Conservation (phyloP, 2,888 invertebrate species). For the Oscheius myriophilus region DNA sequence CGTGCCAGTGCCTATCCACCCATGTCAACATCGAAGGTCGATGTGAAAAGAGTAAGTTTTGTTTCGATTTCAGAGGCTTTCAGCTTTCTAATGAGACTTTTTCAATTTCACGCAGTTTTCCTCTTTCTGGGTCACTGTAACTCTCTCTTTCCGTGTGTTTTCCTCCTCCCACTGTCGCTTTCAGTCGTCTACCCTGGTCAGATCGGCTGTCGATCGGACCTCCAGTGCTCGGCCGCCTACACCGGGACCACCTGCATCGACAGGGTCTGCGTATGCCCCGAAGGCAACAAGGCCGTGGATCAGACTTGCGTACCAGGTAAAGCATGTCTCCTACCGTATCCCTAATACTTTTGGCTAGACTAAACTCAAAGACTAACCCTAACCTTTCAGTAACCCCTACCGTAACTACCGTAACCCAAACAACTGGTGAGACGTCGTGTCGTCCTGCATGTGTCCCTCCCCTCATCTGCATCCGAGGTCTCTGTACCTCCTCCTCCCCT, state of each 20-base stretch:
- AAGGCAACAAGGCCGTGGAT: slow-evolving; percentile 66
- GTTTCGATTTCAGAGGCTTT: neutral
- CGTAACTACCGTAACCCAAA: neutral
- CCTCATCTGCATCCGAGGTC: slow-evolving; percentile 14
- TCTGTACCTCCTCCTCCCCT: slow-evolving; percentile 19
- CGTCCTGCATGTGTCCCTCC: slow-evolving; percentile 28
- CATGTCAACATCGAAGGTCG: slow-evolving; percentile 68
- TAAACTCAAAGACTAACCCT: neutral
- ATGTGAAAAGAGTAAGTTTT: slow-evolving; percentile 67
- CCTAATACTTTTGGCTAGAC: no score
- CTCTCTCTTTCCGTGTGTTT: neutral
- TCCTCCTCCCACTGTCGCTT: slow-evolving; percentile 31
- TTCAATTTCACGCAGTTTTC: no score
- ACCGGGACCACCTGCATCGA: slow-evolving; percentile 65
- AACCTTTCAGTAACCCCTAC: slow-evolving; percentile 1
- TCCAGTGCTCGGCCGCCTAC: slow-evolving; percentile 68
- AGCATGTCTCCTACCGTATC: neutral
- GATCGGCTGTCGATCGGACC: slow-evolving; percentile 66
- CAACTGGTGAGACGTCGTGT: slow-evolving; percentile 5
- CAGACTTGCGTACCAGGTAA: slow-evolving; percentile 70
- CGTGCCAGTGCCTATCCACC: slow-evolving; percentile 70
- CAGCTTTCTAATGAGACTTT: neutral
- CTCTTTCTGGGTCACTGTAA: neutral
- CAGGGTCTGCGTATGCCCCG: slow-evolving; percentile 68
- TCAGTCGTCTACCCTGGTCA: slow-evolving; percentile 71